Percentiles rank a stretch among this genome's conserved stretches.
Conservation (phyloP, 2,888 invertebrate species). For the Catocala nupta region DNA sequence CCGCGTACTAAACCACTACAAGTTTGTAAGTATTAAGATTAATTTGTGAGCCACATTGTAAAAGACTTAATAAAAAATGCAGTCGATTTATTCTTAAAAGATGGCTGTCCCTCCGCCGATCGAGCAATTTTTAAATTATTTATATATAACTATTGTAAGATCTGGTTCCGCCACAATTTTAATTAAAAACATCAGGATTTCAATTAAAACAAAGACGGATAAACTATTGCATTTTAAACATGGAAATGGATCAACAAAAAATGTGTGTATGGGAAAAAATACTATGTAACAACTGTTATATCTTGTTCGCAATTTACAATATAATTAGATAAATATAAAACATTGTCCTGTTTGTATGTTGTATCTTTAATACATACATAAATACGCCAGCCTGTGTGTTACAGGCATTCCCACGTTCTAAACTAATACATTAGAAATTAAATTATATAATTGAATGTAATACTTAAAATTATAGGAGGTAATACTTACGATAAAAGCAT, state of each 20-base stretch:
- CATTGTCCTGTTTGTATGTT: conserved; percentile 56
- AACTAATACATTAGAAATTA: conserved; percentile 71
- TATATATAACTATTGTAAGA: conserved; percentile 82
- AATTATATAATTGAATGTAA: conserved; percentile 80
- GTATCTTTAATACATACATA: conserved; percentile 49
- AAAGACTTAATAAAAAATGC: conserved; percentile 52
- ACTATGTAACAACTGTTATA: conserved; percentile 84
- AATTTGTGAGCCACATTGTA: conserved; percentile 48
- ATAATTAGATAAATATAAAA: conserved; percentile 70
- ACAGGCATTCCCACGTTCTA: conserved; percentile 45
- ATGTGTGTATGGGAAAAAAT: conserved; percentile 80
- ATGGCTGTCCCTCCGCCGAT: conserved; percentile 54
- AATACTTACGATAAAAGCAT: conserved; percentile 83
- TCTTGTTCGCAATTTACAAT: conserved; percentile 81
- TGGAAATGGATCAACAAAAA: conserved; percentile 85
- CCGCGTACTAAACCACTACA: conserved; percentile 37
- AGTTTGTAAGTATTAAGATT: conserved; percentile 34
- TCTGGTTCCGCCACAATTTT: conserved; percentile 61
- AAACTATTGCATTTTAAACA: conserved; percentile 86
- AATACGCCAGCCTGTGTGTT: conserved; percentile 35
- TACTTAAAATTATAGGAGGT: conserved; percentile 85
- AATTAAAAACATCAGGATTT: conserved; percentile 36
- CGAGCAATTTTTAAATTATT: conserved; percentile 79
- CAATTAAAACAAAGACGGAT: conserved; percentile 54
- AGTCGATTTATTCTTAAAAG: conserved; percentile 76